Evolutionary conservation across 1,140 invertebrate genomes (phyloP), one percentile per base, ranked within the genome.

Genomic region (Brachystomella parvula): DNA sequence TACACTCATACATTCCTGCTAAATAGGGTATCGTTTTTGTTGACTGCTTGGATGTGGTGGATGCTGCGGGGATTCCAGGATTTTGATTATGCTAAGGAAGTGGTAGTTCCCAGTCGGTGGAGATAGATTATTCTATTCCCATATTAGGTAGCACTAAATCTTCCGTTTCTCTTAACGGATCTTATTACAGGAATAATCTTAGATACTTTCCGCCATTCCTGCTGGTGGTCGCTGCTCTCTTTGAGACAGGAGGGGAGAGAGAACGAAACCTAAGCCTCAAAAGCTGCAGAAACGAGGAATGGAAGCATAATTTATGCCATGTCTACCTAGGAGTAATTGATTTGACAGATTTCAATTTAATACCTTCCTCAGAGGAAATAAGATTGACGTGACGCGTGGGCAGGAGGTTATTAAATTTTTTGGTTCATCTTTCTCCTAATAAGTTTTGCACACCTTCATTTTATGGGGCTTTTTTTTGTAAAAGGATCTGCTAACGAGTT

Each of bases 61-160:
- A 44, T 44, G 39, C 39, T 44, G 39, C 9, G n/a, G n/a, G n/a
- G n/a, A n/a, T n/a, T n/a, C n/a, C 39, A 12, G 39, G 39, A 44
- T 12, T 44, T n/a, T 44, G 9, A 44, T 44, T 44, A 44, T n/a
- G 39, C 9, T 12, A 9, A 44, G n/a, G 39, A 44, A 44, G 39
- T 44, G 39, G 39, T 44, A 9, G 39, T 44, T 44, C n/a, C 39
- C 39, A 44, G 39, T 44, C n/a, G n/a, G n/a, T n/a, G n/a, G n/a
- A n/a, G n/a, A 9, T 12, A 44, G 39, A 44, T 44, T 9, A n/a
- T 12, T 44, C 9, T 9, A 44, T 9, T 9, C 39, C 39, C 39
- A 44, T 44, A 44, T 44, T 44, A 44, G 39, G 39, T 44, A 44
- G 39, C 39, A 44, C 39, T 44, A 44, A 44, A 44, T 44, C 39